These are phyloP conservation scores for Thymelicus sylvestris DNA, from an alignment of 2,888 invertebrate species.

Conservation along the genomic window DNA sequence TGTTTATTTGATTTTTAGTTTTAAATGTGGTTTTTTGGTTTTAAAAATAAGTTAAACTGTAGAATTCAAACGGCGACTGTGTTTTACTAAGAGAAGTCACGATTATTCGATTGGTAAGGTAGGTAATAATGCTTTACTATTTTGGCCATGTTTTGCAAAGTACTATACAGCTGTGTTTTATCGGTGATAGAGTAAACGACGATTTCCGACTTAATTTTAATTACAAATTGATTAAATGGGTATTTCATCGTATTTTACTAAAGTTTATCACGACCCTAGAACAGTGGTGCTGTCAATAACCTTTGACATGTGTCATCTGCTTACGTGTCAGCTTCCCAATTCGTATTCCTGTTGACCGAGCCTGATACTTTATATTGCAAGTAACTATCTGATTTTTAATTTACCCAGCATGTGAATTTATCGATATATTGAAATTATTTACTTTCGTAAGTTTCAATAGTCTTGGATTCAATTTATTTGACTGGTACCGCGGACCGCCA, in stretches of 20 bases:
- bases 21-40: conserved; percentile 15
- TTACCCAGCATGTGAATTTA: conserved; percentile 3
- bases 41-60: conserved; percentile 3
- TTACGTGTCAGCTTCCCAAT: conserved; percentile 74
- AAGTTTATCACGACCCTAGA: background rate
- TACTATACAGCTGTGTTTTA: background rate
- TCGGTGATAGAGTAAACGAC: background rate
- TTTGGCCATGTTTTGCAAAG: background rate
- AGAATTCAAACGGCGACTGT: conserved; percentile 7
- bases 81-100: background rate
- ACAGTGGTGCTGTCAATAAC: conserved; percentile 73
- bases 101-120: conserved; percentile 9
- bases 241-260: background rate
- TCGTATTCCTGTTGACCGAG: conserved; percentile 41
- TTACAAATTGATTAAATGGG: background rate
- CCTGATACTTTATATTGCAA: conserved; percentile 23
- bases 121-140: background rate
- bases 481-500: background rate
- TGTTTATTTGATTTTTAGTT: conserved; percentile 15
- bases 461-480: background rate
- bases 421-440: conserved; percentile 13
- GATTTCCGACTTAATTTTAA: background rate
- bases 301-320: conserved; percentile 85
- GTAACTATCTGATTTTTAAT: conserved; percentile 27
- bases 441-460: background rate